Evolutionary conservation across 2,113 vertebrate species (phyloP), one percentile per base, ranked within the genome.

Genomic region (Perca fluviatilis): DNA sequence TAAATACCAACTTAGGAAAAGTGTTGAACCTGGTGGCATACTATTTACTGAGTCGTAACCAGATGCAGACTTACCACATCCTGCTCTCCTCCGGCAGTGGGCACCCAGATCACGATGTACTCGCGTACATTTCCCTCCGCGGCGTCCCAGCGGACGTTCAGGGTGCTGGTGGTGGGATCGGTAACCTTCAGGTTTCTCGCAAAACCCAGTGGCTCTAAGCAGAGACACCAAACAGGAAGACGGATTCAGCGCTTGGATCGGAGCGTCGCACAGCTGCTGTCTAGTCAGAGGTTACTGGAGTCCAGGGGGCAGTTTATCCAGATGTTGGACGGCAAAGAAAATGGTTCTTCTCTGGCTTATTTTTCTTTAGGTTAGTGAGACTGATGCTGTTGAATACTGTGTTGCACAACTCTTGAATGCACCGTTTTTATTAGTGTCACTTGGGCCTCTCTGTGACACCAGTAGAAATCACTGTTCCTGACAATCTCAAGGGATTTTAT

Each of bases 131-230:
- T 97, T 14, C 97, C 98, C 8, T 97, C 97, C 0, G 98, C 97
- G 0, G 97, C 95, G 2, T 98, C 97, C 98, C 98, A 99, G 78
- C 97, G 96, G 6, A 98, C 96, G 7, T 97, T 97, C 30, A 99
- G 94, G 79, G 95, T 97, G 91, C 97, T 98, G 89, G 97, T 96
- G n/a, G 97, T 97, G 6, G 98, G 98, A 83, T 99, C 97, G 13
- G 95, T 97, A 19, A 99, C 96, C 77, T 97, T 96, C 80, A 99
- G 89, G 67, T 97, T 98, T 90, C 95, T 96, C 19, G 96, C 96
- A 9, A 94, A 93, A 49, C 98, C 98, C 93, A 97, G 94, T 14
- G 97, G 95, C 95, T 96, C 98, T 99, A 90, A 74, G 36, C 18
- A 56, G 10, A 88, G 6, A 51, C 68, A 66, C 3, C 1, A 56